phyloP scores from a whole-genome alignment of 2,888 invertebrate species.

The Deilephila porcellus region DNA sequence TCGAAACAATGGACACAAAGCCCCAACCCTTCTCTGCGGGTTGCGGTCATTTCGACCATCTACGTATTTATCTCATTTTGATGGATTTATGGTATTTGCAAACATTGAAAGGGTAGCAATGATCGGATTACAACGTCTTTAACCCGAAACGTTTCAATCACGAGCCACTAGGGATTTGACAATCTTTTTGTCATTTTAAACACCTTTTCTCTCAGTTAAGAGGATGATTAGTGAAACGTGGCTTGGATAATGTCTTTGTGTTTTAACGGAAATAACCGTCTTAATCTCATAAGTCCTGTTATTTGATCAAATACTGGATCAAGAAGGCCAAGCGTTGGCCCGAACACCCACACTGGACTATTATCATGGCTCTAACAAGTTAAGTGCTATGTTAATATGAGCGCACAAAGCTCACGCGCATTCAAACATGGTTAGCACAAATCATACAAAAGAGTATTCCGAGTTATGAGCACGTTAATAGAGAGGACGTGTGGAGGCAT shows the following conservation, averaged over 20 bases:
- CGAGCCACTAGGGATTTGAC: constrained; percentile 1
- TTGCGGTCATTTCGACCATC: constrained; percentile 8
- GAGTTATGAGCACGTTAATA: constrained; percentile 68
- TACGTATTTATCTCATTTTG: constrained; percentile 20
- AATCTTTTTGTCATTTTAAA: neutral
- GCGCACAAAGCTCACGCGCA: constrained; percentile 57
- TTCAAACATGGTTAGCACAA: constrained; percentile 65
- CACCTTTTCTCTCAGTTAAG: neutral
- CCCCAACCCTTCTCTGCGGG: neutral
- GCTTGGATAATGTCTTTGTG: constrained; percentile 6
- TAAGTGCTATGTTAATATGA: constrained; percentile 74
- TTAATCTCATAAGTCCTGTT: constrained; percentile 1
- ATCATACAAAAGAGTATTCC: constrained; percentile 62
- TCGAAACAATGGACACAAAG: neutral
- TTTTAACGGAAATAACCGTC: neutral
- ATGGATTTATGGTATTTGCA: constrained; percentile 29
- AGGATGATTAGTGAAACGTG: constrained; percentile 15
- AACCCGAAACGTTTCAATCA: neutral
- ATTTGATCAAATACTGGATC: constrained; percentile 6
- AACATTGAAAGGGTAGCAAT: constrained; percentile 50
- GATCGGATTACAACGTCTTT: constrained; percentile 50
- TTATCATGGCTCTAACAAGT: constrained; percentile 67
- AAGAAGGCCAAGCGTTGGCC: constrained; percentile 10
- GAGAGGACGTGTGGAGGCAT: constrained; percentile 60
- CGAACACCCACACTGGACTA: constrained; percentile 62